Evolutionary conservation across 2,888 invertebrate species (phyloP).

Genomic region (Himalopsyche anomala): DNA sequence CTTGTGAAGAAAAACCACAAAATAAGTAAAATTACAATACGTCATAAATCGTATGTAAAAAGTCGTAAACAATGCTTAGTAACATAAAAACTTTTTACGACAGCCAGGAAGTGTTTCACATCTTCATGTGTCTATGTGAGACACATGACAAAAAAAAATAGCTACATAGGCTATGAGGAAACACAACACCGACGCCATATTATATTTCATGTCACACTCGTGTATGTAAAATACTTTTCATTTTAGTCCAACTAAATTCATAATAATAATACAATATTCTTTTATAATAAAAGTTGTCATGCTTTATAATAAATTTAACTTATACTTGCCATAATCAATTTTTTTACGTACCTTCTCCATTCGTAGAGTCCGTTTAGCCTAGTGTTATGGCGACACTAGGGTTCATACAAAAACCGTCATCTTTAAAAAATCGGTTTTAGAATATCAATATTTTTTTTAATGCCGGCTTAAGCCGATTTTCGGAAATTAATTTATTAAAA

Average conservation of each 20-base stretch:
- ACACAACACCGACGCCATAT: not conserved
- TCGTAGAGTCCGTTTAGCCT: no score
- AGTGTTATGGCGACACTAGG: no score
- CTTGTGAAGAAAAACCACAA: constrained; percentile 23
- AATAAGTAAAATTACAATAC: constrained; percentile 35
- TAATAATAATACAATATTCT: no score
- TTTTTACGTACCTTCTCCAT: no score
- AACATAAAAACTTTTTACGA: constrained; percentile 29
- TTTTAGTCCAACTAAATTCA: not conserved
- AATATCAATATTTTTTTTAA: no score
- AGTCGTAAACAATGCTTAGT: constrained; percentile 20
- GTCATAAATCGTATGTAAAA: constrained; percentile 35
- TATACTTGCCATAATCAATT: no score
- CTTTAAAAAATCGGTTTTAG: no score
- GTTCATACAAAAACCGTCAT: no score
- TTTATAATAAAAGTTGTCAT: no score
- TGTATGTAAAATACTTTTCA: not conserved
- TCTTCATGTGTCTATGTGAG: not conserved
- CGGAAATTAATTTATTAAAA: no score
- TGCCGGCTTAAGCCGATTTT: no score
- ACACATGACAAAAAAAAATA: constrained; percentile 27
- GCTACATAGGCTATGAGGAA: not conserved
- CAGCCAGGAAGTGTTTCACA: constrained; percentile 16
- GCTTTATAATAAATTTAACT: no score
- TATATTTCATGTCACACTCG: not conserved